Base-by-base conservation (phyloP, 2,113 vertebrate species). In the Echinops telfairi region DNA sequence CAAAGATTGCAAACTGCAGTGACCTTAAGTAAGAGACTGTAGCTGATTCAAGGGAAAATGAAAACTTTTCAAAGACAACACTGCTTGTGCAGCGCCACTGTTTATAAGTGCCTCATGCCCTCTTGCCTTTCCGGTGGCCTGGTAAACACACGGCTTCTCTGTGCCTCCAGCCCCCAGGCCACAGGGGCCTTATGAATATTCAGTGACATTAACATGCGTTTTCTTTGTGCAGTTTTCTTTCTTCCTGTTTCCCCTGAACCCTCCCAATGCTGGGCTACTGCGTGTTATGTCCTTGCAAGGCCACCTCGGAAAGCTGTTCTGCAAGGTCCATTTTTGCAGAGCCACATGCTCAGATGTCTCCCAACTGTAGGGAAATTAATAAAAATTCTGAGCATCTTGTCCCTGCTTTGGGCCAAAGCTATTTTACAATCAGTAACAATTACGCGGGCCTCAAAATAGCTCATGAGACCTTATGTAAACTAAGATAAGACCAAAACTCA, bases 1-100 rank as follows among this genome's bases (percentile, higher is more conserved):
- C 98, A 97, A 98, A 98, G 98, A 98, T 96, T 97, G 98, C 98
- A 98, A 98, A 98, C 98, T 97, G 97, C 96, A 97, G 98, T 98
- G 98, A 99, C 98, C 98, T 99, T 98, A 98, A 98, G 97, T 96
- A 97, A 97, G 94, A 98, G 96, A 98, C 97, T 98, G 97, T 97
- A 97, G 96, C 97, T 97, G 98, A 98, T 97, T 98, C 97, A 98
- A 97, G 97, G 96, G 97, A 97, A 97, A 97, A 98, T 93, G 97
- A 98, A 98, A 98, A 97, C 97, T 97, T 97, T 97, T 98, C 97
- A 98, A 98, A 98, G 97, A 98, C 97, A 98, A 97, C 97, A 98
- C 96, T 92, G 62, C 97, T 95, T 98, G 96, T 94, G 95, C 97
- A 95, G 88, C 47, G 88, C 97, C 97, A 98, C 97, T 98, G 97